phyloP scores from a whole-genome alignment of 2,888 invertebrate genomes.

The Meiosimyza platycephala region DNA sequence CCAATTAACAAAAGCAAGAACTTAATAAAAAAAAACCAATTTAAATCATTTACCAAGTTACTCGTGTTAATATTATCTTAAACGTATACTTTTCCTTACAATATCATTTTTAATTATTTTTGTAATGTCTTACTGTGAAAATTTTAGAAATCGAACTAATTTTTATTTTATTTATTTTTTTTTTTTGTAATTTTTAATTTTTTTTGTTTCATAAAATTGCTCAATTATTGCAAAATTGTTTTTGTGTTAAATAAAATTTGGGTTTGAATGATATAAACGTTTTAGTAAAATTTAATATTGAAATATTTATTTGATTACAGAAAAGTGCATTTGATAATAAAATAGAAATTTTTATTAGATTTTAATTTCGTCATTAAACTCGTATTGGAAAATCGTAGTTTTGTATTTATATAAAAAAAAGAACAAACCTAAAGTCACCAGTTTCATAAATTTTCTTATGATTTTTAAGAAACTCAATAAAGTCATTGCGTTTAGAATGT shows the following conservation, averaged over 20 bases:
- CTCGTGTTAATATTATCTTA: conserved; percentile 3
- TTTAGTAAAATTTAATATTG: conserved; percentile 5
- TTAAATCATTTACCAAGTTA: conserved; percentile 20
- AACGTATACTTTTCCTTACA: not conserved
- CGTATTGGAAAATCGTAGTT: not conserved
- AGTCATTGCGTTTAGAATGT: too few species aligned
- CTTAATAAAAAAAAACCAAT: conserved; percentile 38
- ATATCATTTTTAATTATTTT: conserved; percentile 1
- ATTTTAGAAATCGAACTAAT: conserved; percentile 10
- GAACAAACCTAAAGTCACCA: too few species aligned
- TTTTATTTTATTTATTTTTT: not conserved
- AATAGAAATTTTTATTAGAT: too few species aligned
- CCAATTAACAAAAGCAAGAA: conserved; percentile 37
- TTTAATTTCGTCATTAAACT: not conserved
- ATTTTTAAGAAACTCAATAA: too few species aligned
- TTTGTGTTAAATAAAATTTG: not conserved
- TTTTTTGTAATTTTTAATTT: not conserved
- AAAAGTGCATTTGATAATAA: too few species aligned
- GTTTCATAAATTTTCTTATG: too few species aligned
- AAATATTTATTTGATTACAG: not conserved
- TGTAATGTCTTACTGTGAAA: conserved; percentile 12
- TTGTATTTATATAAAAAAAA: not conserved
- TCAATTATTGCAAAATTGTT: not conserved
- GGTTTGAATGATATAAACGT: conserved; percentile 10
- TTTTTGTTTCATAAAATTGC: not conserved